phyloP scores from a whole-genome alignment of 2,113 vertebrate species.

The Sigmodon hispidus region DNA sequence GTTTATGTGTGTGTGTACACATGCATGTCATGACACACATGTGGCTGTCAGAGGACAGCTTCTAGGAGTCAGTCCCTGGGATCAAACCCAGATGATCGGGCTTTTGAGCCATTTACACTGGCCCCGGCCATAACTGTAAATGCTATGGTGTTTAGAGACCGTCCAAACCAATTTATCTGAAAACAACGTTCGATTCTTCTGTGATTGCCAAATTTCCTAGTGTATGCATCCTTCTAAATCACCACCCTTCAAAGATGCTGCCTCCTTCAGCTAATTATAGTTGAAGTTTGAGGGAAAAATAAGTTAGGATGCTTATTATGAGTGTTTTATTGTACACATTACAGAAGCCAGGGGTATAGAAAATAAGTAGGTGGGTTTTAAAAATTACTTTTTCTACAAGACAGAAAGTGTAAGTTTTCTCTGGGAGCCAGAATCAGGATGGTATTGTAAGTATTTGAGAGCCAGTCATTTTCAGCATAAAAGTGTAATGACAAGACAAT shows the following conservation, averaged over 20 bases:
- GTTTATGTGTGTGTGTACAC: too few species aligned
- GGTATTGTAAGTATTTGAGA: neutral
- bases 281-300: neutral
- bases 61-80: neutral
- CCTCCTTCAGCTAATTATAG: neutral
- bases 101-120: neutral
- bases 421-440: neutral
- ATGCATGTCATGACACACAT: too few species aligned
- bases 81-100: neutral
- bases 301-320: neutral
- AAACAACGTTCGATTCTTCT: constrained; percentile 19
- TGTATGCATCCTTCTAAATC: constrained; percentile 26
- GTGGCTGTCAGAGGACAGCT: neutral
- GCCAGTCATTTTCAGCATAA: neutral
- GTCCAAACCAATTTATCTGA: neutral
- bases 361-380: neutral
- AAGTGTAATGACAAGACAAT: neutral
- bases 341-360: neutral
- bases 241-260: constrained; percentile 9
- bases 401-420: constrained; percentile 12
- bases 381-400: neutral
- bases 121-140: neutral
- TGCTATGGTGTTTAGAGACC: neutral
- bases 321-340: neutral
- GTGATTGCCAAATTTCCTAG: constrained; percentile 23